phyloP scores from a whole-genome alignment of 2,888 invertebrate species.

The Leptinotarsa tumamoca region DNA sequence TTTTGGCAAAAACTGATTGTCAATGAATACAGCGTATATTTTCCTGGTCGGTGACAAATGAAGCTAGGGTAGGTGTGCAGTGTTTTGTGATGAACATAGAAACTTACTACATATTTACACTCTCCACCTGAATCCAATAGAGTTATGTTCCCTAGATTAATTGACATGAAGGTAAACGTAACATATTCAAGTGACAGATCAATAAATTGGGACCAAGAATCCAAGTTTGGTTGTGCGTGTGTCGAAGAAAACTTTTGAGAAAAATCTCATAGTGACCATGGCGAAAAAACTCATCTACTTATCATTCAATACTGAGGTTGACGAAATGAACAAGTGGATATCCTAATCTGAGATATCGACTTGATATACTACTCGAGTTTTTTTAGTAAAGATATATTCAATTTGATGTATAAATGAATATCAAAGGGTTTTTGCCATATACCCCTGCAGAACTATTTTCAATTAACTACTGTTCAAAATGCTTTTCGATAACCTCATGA shows the following conservation, averaged over 20 bases:
- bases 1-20: constrained; percentile 31
- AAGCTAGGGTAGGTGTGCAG: constrained; percentile 43
- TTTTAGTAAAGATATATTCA: too few relatives aligned
- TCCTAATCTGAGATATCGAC: too few relatives aligned
- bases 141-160: constrained; percentile 83
- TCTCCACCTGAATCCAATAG: constrained; percentile 66
- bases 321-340: too few relatives aligned
- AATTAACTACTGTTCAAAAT: too few relatives aligned
- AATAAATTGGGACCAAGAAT: constrained; percentile 47
- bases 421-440: too few relatives aligned
- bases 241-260: constrained; percentile 14
- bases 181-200: constrained; percentile 64
- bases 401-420: too few relatives aligned
- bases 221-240: constrained; percentile 50
- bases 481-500: too few relatives aligned
- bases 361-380: too few relatives aligned
- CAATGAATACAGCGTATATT: constrained; percentile 29
- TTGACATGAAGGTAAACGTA: constrained; percentile 81
- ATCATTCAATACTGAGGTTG: neutral
- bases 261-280: neutral
- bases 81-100: constrained; percentile 49
- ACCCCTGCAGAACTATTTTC: too few relatives aligned
- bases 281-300: neutral
- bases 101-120: constrained; percentile 55
- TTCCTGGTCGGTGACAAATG: constrained; percentile 30